Percentiles rank a stretch among this genome's conserved stretches.
phyloP scores from a whole-genome alignment of 2,113 vertebrate species.

The Okapia johnstoni region DNA sequence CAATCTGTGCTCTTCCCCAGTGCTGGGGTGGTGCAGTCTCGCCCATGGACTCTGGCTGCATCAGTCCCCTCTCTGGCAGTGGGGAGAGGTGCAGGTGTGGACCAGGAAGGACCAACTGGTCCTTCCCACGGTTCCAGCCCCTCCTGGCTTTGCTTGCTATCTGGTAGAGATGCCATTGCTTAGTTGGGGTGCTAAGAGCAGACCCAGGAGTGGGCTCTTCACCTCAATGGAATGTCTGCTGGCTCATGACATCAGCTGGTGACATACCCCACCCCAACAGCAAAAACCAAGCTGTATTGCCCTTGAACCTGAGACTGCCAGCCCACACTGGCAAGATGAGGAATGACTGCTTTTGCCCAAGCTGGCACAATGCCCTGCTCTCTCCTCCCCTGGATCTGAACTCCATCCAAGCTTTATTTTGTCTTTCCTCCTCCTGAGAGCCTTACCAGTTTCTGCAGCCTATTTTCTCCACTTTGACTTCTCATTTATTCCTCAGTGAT shows the following conservation, averaged over 20 bases:
- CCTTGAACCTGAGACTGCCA: background rate
- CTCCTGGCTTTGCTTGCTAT: background rate
- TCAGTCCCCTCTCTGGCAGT: background rate
- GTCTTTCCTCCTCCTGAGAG: background rate
- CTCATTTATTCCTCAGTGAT: background rate
- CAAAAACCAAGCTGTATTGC: background rate
- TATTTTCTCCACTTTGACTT: background rate
- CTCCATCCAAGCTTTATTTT: background rate
- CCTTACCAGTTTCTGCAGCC: background rate
- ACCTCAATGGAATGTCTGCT: background rate
- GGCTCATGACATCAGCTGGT: background rate
- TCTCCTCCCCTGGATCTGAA: background rate
- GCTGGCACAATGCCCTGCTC: background rate
- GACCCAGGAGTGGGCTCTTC: background rate
- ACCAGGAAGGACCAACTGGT: background rate
- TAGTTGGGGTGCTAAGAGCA: background rate
- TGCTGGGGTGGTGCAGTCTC: background rate
- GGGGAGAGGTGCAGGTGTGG: rapidly evolving
- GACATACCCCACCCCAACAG: background rate
- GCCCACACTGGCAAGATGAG: background rate
- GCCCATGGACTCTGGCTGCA: background rate
- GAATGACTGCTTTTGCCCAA: background rate
- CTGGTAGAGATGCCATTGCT: background rate
- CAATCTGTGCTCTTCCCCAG: background rate
- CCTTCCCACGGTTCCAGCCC: background rate